A percentile compares a stretch with the other conserved stretches of the same genome.
Evolutionary conservation across 2,888 invertebrate genomes (phyloP).

Genomic region (Tuberolachnus salignus): DNA sequence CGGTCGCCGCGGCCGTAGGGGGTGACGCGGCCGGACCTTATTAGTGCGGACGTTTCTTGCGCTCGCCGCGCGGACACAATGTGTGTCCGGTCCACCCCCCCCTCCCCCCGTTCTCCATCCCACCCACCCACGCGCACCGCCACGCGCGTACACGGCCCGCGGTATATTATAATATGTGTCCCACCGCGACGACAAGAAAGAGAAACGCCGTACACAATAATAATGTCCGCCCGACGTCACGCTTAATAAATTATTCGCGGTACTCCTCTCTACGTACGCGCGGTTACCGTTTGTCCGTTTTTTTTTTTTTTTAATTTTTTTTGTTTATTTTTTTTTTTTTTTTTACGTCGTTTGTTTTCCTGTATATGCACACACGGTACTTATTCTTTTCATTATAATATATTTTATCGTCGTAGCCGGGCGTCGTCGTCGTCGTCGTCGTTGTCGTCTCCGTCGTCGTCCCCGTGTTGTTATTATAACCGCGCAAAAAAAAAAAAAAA

Average conservation of each 20-base stretch:
- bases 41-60: constrained; percentile 51
- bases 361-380: too few relatives aligned
- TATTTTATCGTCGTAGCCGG: too few relatives aligned
- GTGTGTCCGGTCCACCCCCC: constrained; percentile 26
- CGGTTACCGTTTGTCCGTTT: constrained; percentile 19
- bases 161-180: neutral
- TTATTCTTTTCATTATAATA: too few relatives aligned
- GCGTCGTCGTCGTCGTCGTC: too few relatives aligned
- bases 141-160: too few relatives aligned
- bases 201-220: constrained; percentile 57
- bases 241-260: constrained; percentile 58
- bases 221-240: constrained; percentile 58
- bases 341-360: constrained; percentile 19
- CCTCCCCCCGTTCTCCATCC: too few relatives aligned
- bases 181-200: constrained; percentile 50
- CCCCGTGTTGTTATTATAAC: too few relatives aligned
- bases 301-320: neutral
- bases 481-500: too few relatives aligned
- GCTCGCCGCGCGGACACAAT: constrained; percentile 21
- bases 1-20: neutral
- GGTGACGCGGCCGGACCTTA: constrained; percentile 33
- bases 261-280: neutral
- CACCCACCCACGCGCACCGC: neutral
- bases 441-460: too few relatives aligned
- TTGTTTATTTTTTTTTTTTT: neutral